Percentiles rank a stretch among this genome's conserved stretches.
phyloP scores from a whole-genome alignment of 2,113 vertebrate genomes.

The Perca flavescens region DNA sequence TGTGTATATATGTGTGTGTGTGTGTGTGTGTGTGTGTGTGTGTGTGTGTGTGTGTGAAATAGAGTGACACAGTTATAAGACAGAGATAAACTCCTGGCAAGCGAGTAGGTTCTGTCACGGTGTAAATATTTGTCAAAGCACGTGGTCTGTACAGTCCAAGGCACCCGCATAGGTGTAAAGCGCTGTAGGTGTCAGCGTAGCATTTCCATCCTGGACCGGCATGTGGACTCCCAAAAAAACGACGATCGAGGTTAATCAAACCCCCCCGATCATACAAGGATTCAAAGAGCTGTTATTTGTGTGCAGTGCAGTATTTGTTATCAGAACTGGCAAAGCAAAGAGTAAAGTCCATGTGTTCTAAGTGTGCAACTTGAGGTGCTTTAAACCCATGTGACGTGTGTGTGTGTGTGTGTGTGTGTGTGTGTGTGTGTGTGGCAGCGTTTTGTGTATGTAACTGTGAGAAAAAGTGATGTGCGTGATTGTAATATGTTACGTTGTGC shows the following conservation, averaged over 20 bases:
- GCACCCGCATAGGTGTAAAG: slow-evolving; percentile 18
- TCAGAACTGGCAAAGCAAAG: not conserved
- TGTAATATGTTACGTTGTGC: slow-evolving; percentile 63
- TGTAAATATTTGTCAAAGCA: slow-evolving; percentile 70
- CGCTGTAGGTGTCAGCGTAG: slow-evolving; percentile 35
- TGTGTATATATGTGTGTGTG: not conserved
- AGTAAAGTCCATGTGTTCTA: not conserved
- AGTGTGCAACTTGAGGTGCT: slow-evolving; percentile 3
- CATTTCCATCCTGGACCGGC: not conserved
- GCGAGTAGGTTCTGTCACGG: slow-evolving; percentile 22
- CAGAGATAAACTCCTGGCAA: not conserved
- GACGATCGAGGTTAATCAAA: not conserved
- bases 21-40: not conserved
- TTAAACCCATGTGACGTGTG: slow-evolving; percentile 42
- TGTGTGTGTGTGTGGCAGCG: not conserved
- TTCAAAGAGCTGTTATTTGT: not conserved
- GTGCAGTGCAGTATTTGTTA: not conserved
- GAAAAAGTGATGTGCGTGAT: slow-evolving; percentile 52
- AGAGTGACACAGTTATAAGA: slow-evolving; percentile 9
- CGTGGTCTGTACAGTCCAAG: slow-evolving; percentile 36
- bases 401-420: no score
- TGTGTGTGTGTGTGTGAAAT: slow-evolving; percentile 24
- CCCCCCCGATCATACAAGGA: not conserved
- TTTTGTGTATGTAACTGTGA: slow-evolving; percentile 25
- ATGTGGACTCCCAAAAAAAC: not conserved